Evolutionary conservation across 1,140 invertebrate species (phyloP).

Genomic region (Macrocentrus cingulum): DNA sequence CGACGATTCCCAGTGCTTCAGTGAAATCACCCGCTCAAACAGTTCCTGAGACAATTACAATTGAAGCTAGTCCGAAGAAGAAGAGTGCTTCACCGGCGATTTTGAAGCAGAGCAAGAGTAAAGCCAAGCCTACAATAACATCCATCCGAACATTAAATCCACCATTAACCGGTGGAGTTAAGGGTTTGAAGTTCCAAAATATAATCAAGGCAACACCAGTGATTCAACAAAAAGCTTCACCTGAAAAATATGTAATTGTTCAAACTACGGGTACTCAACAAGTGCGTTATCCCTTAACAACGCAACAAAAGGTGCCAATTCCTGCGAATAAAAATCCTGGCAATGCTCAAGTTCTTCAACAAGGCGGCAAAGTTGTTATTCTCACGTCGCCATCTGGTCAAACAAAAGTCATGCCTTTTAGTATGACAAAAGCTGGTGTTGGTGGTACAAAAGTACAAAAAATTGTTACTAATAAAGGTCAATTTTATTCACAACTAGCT

Average conservation of each 20-base stretch:
- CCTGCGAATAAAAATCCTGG: constrained; percentile 40
- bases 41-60: constrained; percentile 34
- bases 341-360: constrained; percentile 48
- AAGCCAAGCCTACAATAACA: constrained; percentile 53
- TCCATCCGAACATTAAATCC: constrained; percentile 51
- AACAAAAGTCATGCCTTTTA: constrained; percentile 44
- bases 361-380: constrained; percentile 52
- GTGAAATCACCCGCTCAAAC: constrained; percentile 8
- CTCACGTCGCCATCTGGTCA: constrained; percentile 46
- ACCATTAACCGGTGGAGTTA: constrained; percentile 43
- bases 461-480: constrained; percentile 41
- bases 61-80: constrained; percentile 42
- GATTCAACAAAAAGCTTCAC: constrained; percentile 48
- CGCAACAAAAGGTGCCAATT: constrained; percentile 40
- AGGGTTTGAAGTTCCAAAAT: constrained; percentile 46
- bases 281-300: constrained; percentile 47
- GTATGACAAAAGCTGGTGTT: constrained; percentile 40
- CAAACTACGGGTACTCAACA: constrained; percentile 55
- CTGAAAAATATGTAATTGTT: constrained; percentile 66
- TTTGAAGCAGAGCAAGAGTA: constrained; percentile 47
- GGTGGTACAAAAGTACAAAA: constrained; percentile 53
- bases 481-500: background rate
- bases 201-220: constrained; percentile 33
- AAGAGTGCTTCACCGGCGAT: constrained; percentile 50
- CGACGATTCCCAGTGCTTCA: background rate